Evolutionary conservation across 2,888 invertebrate species (phyloP).

Genomic region (Nesidiocoris tenuis): DNA sequence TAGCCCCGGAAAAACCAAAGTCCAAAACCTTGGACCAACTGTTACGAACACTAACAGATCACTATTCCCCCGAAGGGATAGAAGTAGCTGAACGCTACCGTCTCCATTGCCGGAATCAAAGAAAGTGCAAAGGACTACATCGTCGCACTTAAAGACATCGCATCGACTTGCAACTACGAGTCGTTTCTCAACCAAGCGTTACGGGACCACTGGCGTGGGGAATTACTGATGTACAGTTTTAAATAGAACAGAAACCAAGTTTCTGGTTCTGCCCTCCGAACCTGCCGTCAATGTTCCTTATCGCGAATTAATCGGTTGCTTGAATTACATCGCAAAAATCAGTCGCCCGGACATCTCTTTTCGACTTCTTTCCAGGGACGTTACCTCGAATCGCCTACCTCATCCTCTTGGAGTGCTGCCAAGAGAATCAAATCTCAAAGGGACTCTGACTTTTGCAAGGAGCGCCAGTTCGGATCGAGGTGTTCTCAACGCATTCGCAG

Average conservation of each 20-base stretch:
- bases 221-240: no score
- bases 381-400: slow-evolving; percentile 45
- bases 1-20: slow-evolving; percentile 29
- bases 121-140: slow-evolving; percentile 34
- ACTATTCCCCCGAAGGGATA: slow-evolving; percentile 28
- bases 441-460: not conserved
- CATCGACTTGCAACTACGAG: slow-evolving; percentile 37
- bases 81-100: slow-evolving; percentile 40
- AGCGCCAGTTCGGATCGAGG: not conserved
- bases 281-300: slow-evolving; percentile 5
- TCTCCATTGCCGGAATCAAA: slow-evolving; percentile 31
- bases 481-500: not conserved
- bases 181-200: slow-evolving; percentile 41
- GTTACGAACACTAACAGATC: not conserved
- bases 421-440: slow-evolving; percentile 32
- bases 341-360: slow-evolving; percentile 41
- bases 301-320: slow-evolving; percentile 15
- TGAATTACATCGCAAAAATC: slow-evolving; percentile 1
- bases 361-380: slow-evolving; percentile 40
- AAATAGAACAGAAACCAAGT: no score
- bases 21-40: slow-evolving; percentile 22
- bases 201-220: no score
- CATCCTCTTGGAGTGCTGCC: slow-evolving; percentile 38
- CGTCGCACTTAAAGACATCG: slow-evolving; percentile 27
- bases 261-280: not conserved